phyloP scores from a whole-genome alignment of 1,140 invertebrate species.

The Magallana angulata region DNA sequence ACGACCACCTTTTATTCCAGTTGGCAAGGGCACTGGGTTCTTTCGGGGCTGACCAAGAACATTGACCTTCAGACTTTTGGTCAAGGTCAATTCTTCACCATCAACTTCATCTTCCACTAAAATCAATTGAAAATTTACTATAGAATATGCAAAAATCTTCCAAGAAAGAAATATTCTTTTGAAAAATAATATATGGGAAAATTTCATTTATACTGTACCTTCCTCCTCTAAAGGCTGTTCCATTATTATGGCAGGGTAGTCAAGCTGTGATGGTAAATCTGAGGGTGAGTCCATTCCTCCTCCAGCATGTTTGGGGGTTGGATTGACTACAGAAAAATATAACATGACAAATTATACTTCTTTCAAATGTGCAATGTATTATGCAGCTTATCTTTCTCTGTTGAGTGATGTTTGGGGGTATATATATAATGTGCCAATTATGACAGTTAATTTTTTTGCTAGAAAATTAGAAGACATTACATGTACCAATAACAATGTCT shows the following conservation, averaged over 20 bases:
- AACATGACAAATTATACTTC: not conserved
- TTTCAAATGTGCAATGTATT: too few species aligned
- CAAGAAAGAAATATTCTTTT: not conserved
- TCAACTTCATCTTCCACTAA: conserved; percentile 39
- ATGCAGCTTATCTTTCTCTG: too few species aligned
- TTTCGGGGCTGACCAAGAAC: conserved; percentile 69
- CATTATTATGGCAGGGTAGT: conserved; percentile 67
- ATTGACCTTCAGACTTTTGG: conserved; percentile 68
- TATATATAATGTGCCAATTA: too few species aligned
- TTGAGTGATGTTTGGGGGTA: too few species aligned
- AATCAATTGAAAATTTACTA: not conserved
- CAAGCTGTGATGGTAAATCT: conserved; percentile 63
- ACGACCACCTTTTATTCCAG: conserved; percentile 73
- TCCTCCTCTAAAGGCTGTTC: conserved; percentile 66
- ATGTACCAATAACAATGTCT: too few species aligned
- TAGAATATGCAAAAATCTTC: not conserved
- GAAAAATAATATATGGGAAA: not conserved
- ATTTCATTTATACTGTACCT: conserved; percentile 31
- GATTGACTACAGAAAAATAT: conserved; percentile 66
- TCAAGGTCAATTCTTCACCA: conserved; percentile 58
- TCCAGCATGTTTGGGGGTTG: conserved; percentile 72
- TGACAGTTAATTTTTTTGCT: too few species aligned
- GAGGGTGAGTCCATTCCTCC: conserved; percentile 69
- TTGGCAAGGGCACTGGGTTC: conserved; percentile 72
- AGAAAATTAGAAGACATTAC: too few species aligned